phyloP scores from a whole-genome alignment of 2,797 vertebrate species.

The Cyclopterus lumpus region DNA sequence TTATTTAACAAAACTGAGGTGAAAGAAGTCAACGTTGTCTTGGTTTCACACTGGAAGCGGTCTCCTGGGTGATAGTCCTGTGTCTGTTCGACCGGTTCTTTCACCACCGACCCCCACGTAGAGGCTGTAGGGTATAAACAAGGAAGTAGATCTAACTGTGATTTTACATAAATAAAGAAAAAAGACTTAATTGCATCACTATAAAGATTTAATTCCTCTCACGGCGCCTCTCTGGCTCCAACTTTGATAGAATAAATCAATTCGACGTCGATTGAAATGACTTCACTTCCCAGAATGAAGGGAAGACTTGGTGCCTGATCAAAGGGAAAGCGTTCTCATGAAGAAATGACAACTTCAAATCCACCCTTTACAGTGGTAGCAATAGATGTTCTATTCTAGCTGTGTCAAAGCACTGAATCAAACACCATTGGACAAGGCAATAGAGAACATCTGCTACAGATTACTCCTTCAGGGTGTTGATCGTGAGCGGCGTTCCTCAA shows the following conservation, averaged over 20 bases:
- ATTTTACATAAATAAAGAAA: slow-evolving; percentile 4
- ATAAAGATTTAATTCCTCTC: slow-evolving; percentile 8
- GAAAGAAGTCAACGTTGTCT: background rate
- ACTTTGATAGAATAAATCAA: slow-evolving; percentile 32
- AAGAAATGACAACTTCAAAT: slow-evolving; percentile 47
- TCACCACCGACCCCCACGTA: background rate
- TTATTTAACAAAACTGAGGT: background rate
- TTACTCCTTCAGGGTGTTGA: slow-evolving; percentile 66
- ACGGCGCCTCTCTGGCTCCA: background rate
- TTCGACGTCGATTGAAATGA: slow-evolving; percentile 33
- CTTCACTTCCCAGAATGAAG: slow-evolving; percentile 21
- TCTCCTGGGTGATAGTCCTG: background rate
- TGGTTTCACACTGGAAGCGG: background rate
- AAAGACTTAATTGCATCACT: slow-evolving; percentile 13
- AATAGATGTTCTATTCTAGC: slow-evolving; percentile 56
- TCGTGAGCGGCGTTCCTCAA: slow-evolving; percentile 64
- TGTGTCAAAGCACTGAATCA: slow-evolving; percentile 51
- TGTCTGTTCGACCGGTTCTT: too few relatives aligned
- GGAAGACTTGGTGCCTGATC: slow-evolving; percentile 41
- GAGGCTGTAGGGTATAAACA: background rate
- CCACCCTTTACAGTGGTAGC: slow-evolving; percentile 9
- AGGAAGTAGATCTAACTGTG: background rate
- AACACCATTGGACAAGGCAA: slow-evolving; percentile 43
- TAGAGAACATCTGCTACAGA: slow-evolving; percentile 70
- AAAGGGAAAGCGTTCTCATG: slow-evolving; percentile 38